Evolutionary conservation across 1,140 invertebrate species (phyloP).

Genomic region (Luehdorfia chinensis): DNA sequence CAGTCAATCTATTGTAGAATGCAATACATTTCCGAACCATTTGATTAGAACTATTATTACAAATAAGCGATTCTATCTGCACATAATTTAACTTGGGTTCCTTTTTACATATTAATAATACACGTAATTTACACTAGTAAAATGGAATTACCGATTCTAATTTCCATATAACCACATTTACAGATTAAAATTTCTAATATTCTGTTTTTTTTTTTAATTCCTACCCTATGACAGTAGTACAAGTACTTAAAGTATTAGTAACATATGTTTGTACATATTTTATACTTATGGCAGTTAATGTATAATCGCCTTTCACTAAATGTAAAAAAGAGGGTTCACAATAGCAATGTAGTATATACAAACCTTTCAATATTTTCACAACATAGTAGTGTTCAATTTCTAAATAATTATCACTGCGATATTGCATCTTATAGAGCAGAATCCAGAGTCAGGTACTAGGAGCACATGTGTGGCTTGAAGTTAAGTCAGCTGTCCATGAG

Average conservation of each 20-base stretch:
- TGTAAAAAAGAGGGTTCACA: too few relatives aligned
- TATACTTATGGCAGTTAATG: background rate
- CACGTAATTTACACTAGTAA: background rate
- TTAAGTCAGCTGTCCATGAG: constrained; percentile 1
- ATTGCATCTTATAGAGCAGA: too few relatives aligned
- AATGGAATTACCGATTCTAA: too few relatives aligned
- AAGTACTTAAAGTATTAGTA: background rate
- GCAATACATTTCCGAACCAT: background rate
- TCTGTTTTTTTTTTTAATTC: background rate
- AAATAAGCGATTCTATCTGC: background rate
- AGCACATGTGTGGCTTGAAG: background rate
- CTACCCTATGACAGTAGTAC: background rate
- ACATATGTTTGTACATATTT: too few relatives aligned
- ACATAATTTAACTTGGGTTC: constrained; percentile 1
- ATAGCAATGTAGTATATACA: too few relatives aligned
- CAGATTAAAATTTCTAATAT: background rate
- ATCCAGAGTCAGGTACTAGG: constrained; percentile 1
- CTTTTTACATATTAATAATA: background rate
- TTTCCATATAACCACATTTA: background rate
- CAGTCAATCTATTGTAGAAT: background rate
- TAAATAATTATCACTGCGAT: too few relatives aligned
- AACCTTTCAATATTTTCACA: too few relatives aligned
- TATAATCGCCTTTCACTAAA: background rate
- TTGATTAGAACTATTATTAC: background rate
- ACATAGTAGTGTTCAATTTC: too few relatives aligned